Percentiles rank a stretch among this genome's conserved stretches.
phyloP scores from a whole-genome alignment of 2,797 vertebrate genomes.

The Eulemur coronatus region DNA sequence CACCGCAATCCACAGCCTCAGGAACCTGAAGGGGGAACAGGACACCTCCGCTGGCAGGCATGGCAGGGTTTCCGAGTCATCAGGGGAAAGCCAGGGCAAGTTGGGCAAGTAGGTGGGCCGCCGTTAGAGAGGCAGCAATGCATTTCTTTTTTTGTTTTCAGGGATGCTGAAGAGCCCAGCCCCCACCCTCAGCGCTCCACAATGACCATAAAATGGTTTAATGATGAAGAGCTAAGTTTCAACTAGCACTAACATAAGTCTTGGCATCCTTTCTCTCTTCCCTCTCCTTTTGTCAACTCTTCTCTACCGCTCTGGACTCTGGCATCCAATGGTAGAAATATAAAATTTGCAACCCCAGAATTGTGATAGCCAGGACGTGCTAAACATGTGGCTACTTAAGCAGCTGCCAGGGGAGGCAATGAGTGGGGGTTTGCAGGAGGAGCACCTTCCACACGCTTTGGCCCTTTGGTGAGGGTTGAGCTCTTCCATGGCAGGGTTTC shows the following conservation, averaged over 20 bases:
- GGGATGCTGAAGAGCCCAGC: not conserved
- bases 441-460: not conserved
- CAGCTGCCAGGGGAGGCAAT: not conserved
- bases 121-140: not conserved
- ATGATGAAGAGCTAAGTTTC: not conserved
- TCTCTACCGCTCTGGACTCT: not conserved
- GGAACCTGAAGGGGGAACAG: conserved; percentile 86
- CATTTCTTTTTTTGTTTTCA: not conserved
- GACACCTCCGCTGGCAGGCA: not conserved
- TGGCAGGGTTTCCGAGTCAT: not conserved
- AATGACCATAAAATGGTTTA: not conserved
- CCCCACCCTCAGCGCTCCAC: not conserved
- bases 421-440: not conserved
- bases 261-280: not conserved
- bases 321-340: conserved; percentile 12
- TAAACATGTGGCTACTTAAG: not conserved
- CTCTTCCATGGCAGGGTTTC: not conserved
- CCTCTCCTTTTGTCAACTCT: not conserved
- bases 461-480: not conserved
- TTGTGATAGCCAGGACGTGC: not conserved
- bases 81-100: not conserved
- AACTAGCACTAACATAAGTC: not conserved
- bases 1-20: conserved; percentile 91
- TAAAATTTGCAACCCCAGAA: conserved; percentile 9
- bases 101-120: not conserved